Base-by-base conservation (phyloP, 2,113 vertebrate genomes). In the Urocitellus parryii region DNA sequence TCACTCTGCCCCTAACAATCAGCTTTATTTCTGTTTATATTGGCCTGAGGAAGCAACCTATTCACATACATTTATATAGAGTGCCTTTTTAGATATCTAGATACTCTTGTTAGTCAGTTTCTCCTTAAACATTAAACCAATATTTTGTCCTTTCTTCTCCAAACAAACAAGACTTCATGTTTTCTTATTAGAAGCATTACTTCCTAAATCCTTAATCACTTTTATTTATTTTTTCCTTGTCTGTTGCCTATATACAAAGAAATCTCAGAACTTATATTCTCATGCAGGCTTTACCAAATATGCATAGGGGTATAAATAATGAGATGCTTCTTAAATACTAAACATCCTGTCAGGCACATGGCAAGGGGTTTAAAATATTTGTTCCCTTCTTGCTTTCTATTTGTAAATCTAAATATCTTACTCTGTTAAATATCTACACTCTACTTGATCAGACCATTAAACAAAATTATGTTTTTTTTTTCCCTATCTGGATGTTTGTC, bases 221-320 rank as follows among this genome's bases (percentile, higher is more conserved):
- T 45, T 67, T 72, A n/a, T n/a, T n/a, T n/a, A 68, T 83, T 95
- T 95, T 95, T 91, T 96, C 79, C 80, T 95, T n/a, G 94, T 95
- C 39, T 78, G n/a, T 84, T 87, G 79, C 72, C 77, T 90, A n/a
- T 83, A 20, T 82, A 74, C 63, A 94, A 83, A 91, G 34, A 95
- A 93, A 70, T 89, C 42, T 87, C 88, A 89, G 51, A 86, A 91
- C 24, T 94, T 95, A 90, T 2, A 78, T 78, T 83, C 82, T 95
- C 70, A 90, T 90, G 76, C 70, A 94, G 48, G 5, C 18, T 51
- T 94, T 94, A 88, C 78, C 58, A 97, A 88, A 85, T 83, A 82
- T 86, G 42, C 63, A 6, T 68, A 58, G 48, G 77, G 95, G 86
- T 76, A 95, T 72, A 89, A 97, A 80, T 76, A 82, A 63, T 81